Conservation (phyloP, 2,113 vertebrate species). For the Lasiurus cinereus region DNA sequence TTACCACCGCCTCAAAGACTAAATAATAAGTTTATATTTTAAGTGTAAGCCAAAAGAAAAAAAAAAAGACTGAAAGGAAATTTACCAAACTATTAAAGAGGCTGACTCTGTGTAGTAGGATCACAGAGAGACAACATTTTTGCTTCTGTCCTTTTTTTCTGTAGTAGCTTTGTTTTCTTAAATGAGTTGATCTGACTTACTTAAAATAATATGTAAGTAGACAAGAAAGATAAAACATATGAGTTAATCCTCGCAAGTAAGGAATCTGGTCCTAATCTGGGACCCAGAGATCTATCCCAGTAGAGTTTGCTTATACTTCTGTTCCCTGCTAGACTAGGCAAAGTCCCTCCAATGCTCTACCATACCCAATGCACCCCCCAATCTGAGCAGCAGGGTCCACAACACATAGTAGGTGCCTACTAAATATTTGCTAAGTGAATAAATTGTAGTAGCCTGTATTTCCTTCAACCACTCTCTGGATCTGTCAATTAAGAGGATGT, state of each 20-base stretch:
- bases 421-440: background rate
- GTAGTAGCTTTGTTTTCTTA: background rate
- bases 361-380: background rate
- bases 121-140: background rate
- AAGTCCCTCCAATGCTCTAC: background rate
- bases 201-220: constrained; percentile 9
- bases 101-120: background rate
- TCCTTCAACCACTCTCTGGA: background rate
- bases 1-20: background rate
- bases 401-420: background rate
- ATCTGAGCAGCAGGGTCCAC: background rate
- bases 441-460: background rate
- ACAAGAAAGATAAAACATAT: background rate
- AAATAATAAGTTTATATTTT: background rate
- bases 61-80: background rate
- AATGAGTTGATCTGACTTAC: background rate
- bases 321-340: background rate
- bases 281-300: background rate
- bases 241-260: background rate
- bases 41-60: background rate
- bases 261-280: background rate
- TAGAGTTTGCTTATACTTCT: background rate
- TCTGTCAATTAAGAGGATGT: constrained; percentile 59
- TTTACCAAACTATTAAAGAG: background rate
- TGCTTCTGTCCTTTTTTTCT: background rate